Base-by-base conservation (phyloP, 1,140 invertebrate genomes). In the Cataglyphis hispanica region DNA sequence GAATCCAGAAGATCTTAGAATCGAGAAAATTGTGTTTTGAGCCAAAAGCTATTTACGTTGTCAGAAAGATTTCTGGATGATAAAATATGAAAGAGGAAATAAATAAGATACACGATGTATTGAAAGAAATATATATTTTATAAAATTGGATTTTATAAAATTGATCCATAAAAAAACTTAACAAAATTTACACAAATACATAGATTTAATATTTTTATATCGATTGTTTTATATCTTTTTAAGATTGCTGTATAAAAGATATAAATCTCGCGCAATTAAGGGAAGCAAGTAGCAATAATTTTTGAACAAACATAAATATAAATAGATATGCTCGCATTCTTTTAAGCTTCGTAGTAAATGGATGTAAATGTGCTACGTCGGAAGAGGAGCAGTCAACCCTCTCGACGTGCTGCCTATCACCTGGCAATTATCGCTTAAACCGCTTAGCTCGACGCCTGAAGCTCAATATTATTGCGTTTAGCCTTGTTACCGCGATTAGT, bases 401-500 rank as follows among this genome's bases (percentile, higher is more conserved):
- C 85, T 87, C 81, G 63, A 80, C 50, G 63, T 81, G 40, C 81
- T 89, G 91, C 87, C 91, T 46, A 88, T 91, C 88, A 90, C 86
- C 90, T 90, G 87, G 89, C 91, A 93, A 92, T 92, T 89, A 93
- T 76, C 89, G 75, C 69, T 64, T 90, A 90, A 91, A 91, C 77
- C 84, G 85, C 75, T 90, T 87, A 90, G 69, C 56, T 63, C 87
- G 76, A 80, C 66, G 77, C 70, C 56, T 80, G 8, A 81, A 69
- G 91, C 74, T 88, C 89, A 88, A 93, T 91, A 91, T 92, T 91
- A 92, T 92, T 92, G 81, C 91, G 85, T 90, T 83, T 88, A 90
- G 87, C 86, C 87, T 50, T 90, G 90, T 91, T 89, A 91, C 86
- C 83, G 67, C 85, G 92, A 93, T 93, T 93, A 92, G 83, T 75